Conservation (phyloP, 1,140 invertebrate genomes). For the Tetraneura akinire region DNA sequence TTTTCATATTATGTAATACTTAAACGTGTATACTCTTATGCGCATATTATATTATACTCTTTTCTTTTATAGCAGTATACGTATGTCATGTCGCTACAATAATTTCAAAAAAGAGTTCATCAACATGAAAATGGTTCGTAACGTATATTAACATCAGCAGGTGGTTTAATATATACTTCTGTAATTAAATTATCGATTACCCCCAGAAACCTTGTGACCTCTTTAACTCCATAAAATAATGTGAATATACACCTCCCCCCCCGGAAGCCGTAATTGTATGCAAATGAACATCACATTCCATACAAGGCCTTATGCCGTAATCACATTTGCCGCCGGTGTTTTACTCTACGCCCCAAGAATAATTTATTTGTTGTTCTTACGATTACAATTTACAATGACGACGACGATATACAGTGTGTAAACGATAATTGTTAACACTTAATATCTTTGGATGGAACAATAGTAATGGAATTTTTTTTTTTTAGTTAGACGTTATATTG, state of each 20-base stretch:
- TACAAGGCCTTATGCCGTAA: neutral
- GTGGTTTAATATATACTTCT: slow-evolving; percentile 28
- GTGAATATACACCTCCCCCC: neutral
- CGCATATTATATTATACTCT: neutral
- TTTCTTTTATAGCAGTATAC: neutral
- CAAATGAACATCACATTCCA: neutral
- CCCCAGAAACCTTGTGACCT: slow-evolving; percentile 43
- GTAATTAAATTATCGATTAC: slow-evolving; percentile 43
- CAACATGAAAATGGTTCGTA: neutral
- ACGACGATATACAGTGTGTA: too few relatives aligned
- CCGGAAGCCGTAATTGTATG: slow-evolving; percentile 8
- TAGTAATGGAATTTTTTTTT: too few relatives aligned
- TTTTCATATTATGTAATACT: neutral
- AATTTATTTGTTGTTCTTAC: slow-evolving; percentile 10
- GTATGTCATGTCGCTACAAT: neutral
- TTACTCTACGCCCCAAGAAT: neutral
- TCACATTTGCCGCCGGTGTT: neutral
- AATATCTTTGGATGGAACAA: too few relatives aligned
- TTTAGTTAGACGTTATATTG: too few relatives aligned
- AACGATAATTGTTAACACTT: too few relatives aligned
- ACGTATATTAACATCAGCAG: slow-evolving; percentile 3
- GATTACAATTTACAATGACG: neutral
- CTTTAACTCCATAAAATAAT: neutral
- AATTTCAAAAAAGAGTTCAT: neutral
- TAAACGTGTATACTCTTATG: neutral